These are phyloP conservation scores for Crocodylus rhombifer DNA, from an alignment of 2,797 vertebrate species.

Conservation along the genomic window DNA sequence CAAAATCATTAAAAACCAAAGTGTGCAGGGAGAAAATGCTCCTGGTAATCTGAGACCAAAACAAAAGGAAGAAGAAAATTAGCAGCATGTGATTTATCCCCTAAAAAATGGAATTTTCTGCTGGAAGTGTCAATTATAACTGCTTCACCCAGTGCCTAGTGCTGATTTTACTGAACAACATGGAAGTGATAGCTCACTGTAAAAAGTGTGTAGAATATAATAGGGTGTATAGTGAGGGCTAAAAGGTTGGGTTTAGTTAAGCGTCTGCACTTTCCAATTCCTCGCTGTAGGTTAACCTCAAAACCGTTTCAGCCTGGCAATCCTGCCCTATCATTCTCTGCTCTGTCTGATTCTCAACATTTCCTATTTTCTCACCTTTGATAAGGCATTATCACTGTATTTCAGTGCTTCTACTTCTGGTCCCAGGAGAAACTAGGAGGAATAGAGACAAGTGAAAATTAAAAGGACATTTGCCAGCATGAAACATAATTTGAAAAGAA, in stretches of 20 bases:
- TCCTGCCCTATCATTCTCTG: neutral
- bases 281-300: conserved; percentile 11
- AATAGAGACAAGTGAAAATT: conserved; percentile 62
- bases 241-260: neutral
- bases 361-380: conserved; percentile 50
- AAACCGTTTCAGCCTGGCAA: neutral
- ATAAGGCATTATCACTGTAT: conserved; percentile 35
- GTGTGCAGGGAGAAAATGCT: neutral
- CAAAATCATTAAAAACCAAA: conserved; percentile 54
- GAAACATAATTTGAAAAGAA: conserved; percentile 48
- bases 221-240: neutral
- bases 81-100: neutral
- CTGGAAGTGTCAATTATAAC: neutral
- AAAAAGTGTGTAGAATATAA: neutral
- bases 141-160: neutral
- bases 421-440: conserved; percentile 33
- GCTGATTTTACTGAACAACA: neutral
- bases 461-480: conserved; percentile 40
- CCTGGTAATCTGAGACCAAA: conserved; percentile 4
- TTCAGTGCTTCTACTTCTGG: conserved; percentile 30
- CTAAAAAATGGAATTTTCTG: neutral
- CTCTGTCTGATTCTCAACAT: conserved; percentile 10
- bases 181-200: neutral
- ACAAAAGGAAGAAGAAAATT: neutral
- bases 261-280: neutral